Evolutionary conservation across 2,888 invertebrate genomes (phyloP).

Genomic region (Tridacna gigas): DNA sequence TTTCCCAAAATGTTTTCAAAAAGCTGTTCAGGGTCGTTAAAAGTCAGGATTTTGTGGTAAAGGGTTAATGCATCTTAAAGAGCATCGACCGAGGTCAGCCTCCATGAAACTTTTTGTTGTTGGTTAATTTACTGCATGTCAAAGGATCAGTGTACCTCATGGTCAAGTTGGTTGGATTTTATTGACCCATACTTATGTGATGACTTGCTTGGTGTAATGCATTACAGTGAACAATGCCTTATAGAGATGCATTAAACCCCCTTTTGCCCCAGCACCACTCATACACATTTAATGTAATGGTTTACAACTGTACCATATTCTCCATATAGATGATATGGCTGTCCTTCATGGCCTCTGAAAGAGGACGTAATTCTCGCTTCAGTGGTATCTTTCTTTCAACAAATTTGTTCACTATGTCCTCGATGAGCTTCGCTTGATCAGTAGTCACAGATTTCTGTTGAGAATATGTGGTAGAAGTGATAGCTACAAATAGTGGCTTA

Average conservation of each 20-base stretch:
- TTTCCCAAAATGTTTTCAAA: neutral
- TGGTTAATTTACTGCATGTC: too few species aligned
- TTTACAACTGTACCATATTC: slow-evolving; percentile 53
- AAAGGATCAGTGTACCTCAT: too few species aligned
- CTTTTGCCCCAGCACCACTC: too few species aligned
- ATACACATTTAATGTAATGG: neutral
- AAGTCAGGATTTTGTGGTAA: neutral
- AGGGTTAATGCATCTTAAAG: neutral
- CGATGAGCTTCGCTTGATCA: slow-evolving; percentile 53
- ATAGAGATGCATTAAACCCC: too few species aligned
- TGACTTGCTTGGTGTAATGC: too few species aligned
- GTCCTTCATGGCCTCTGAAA: slow-evolving; percentile 54
- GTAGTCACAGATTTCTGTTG: slow-evolving; percentile 47
- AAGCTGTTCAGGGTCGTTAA: neutral
- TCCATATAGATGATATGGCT: slow-evolving; percentile 59
- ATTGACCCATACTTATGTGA: too few species aligned
- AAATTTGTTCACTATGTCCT: slow-evolving; percentile 49
- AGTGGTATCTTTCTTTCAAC: slow-evolving; percentile 56
- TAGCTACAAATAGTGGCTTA: too few species aligned
- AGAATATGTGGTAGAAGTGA: too few species aligned
- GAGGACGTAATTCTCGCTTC: slow-evolving; percentile 47
- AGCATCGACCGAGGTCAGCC: too few species aligned
- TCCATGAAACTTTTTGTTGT: too few species aligned
- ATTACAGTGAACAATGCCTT: too few species aligned
- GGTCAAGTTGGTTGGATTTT: too few species aligned